phyloP scores from a whole-genome alignment of 2,797 vertebrate species.

The Alfaro cultratus region DNA sequence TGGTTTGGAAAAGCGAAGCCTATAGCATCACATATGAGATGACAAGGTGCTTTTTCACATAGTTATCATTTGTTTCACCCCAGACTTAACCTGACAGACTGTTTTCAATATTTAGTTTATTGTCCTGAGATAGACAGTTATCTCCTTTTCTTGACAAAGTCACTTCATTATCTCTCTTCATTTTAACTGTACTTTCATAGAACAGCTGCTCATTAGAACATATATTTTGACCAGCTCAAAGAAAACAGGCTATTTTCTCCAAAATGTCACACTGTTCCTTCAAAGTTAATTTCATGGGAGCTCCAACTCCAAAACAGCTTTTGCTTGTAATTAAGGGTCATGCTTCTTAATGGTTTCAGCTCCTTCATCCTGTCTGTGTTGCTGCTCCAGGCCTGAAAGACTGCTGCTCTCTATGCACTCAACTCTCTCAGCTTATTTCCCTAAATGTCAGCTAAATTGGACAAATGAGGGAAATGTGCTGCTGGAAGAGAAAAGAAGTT shows the following conservation, averaged over 20 bases:
- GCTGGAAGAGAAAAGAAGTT: conserved; percentile 42
- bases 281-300: conserved; percentile 9
- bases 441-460: conserved; percentile 83
- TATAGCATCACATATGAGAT: background rate
- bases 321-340: conserved; percentile 42
- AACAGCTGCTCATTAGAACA: background rate
- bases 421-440: conserved; percentile 86
- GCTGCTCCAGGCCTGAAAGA: conserved; percentile 57
- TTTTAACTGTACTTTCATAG: background rate
- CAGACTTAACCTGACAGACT: background rate
- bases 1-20: background rate
- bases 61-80: background rate
- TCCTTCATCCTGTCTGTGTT: conserved; percentile 48
- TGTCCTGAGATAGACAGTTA: background rate
- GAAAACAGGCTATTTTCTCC: background rate
- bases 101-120: background rate
- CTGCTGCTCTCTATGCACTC: conserved; percentile 84
- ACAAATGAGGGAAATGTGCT: conserved; percentile 58
- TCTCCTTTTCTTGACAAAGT: background rate
- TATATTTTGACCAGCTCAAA: background rate
- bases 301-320: conserved; percentile 43
- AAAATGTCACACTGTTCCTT: conserved; percentile 20
- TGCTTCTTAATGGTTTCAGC: conserved; percentile 46
- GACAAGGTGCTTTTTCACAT: background rate
- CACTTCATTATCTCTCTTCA: too few relatives aligned